These are phyloP conservation scores for Triplophysa rosa DNA, from an alignment of 2,113 vertebrate genomes.

Conservation along the genomic window DNA sequence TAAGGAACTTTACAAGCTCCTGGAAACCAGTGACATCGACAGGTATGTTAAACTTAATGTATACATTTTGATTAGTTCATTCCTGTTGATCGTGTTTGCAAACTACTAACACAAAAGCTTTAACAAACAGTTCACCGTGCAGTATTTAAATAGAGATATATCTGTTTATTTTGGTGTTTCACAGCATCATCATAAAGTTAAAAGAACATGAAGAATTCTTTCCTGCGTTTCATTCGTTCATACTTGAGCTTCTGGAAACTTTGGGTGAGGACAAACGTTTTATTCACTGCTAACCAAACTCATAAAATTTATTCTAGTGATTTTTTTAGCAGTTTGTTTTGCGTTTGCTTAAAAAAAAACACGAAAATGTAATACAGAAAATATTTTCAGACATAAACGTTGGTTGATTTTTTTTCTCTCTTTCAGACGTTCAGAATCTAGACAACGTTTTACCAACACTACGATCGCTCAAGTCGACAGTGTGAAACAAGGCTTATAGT, in stretches of 20 bases:
- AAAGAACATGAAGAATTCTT: conserved; percentile 88
- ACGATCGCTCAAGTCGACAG: conserved; percentile 71
- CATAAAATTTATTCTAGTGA: not conserved
- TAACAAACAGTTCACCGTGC: not conserved
- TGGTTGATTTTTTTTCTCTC: conserved; percentile 43
- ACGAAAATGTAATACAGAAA: no score
- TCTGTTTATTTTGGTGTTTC: conserved; percentile 28
- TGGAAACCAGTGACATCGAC: conserved; percentile 81
- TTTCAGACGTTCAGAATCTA: conserved; percentile 80
- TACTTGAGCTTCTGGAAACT: conserved; percentile 76
- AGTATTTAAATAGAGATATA: not conserved
- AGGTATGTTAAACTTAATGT: conserved; percentile 69
- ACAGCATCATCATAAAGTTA: conserved; percentile 83
- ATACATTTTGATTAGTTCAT: not conserved
- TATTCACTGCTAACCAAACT: not conserved
- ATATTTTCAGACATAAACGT: not conserved
- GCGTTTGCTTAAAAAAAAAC: no score
- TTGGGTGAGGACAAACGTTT: conserved; percentile 71
- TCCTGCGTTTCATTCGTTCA: conserved; percentile 82
- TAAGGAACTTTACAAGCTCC: conserved; percentile 69
- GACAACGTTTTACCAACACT: conserved; percentile 83
- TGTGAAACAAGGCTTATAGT: conserved; percentile 53
- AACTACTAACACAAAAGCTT: no score
- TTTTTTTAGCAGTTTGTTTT: not conserved
- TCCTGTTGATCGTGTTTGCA: no score